These are phyloP conservation scores for Xestia rhomboidea DNA, from an alignment of 2,888 invertebrate species.

Conservation along the genomic window DNA sequence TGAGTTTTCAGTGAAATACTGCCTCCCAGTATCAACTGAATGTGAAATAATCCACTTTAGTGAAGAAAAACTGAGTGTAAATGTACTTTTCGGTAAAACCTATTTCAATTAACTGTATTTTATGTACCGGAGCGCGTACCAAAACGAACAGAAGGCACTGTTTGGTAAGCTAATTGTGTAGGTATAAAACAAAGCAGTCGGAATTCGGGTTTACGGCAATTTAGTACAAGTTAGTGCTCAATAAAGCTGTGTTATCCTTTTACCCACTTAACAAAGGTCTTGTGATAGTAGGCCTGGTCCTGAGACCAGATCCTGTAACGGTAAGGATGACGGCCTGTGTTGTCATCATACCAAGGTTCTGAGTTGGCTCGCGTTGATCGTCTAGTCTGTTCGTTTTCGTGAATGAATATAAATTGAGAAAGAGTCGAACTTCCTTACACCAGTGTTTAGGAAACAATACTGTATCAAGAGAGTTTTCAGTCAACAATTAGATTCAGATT, in stretches of 20 bases:
- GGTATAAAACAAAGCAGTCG: not conserved
- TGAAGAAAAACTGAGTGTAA: not conserved
- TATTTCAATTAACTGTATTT: not conserved
- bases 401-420: too few species aligned
- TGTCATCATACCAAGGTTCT: too few species aligned
- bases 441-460: too few species aligned
- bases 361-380: too few species aligned
- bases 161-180: not conserved
- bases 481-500: too few species aligned
- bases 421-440: too few species aligned
- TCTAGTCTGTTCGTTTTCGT: too few species aligned
- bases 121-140: not conserved
- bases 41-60: constrained; percentile 8
- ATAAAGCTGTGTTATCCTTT: not conserved
- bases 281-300: too few species aligned
- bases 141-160: not conserved
- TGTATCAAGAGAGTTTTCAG: too few species aligned
- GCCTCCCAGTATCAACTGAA: not conserved
- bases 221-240: not conserved
- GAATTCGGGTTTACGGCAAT: not conserved
- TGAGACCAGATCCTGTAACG: too few species aligned
- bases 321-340: too few species aligned
- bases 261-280: not conserved
- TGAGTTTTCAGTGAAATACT: constrained; percentile 15
- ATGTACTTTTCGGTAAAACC: not conserved